These are phyloP conservation scores for Cantharis nigra DNA, from an alignment of 2,888 invertebrate species.

Conservation along the genomic window DNA sequence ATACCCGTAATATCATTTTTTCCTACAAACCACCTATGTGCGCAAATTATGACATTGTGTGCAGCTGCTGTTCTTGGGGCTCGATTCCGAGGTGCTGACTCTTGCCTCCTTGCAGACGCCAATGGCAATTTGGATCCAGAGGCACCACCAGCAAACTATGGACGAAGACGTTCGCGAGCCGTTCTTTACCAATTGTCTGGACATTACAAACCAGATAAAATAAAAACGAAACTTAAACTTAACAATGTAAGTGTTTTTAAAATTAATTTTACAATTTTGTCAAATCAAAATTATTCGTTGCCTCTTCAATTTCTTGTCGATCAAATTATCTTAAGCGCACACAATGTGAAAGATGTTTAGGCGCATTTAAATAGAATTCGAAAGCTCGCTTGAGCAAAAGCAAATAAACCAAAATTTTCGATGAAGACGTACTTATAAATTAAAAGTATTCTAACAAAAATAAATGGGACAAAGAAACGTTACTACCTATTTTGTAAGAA, in stretches of 20 bases:
- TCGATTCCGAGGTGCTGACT: slow-evolving; percentile 79
- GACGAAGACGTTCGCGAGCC: slow-evolving; percentile 88
- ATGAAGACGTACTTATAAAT: neutral
- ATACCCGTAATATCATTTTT: neutral
- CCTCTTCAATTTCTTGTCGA: neutral
- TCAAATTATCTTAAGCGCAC: neutral
- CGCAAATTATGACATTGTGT: slow-evolving; percentile 41
- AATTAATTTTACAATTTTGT: neutral
- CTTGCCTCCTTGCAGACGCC: slow-evolving; percentile 78
- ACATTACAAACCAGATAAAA: slow-evolving; percentile 93
- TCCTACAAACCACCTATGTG: slow-evolving; percentile 12
- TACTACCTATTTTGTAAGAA: neutral
- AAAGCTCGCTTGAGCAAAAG: neutral
- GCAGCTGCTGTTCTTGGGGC: slow-evolving; percentile 81
- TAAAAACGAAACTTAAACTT: slow-evolving; percentile 90
- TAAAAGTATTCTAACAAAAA: neutral
- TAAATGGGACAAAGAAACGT: neutral
- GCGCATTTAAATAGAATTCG: neutral
- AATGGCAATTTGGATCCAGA: slow-evolving; percentile 80
- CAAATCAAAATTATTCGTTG: neutral
- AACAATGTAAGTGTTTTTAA: slow-evolving; percentile 80
- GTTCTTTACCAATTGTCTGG: slow-evolving; percentile 96
- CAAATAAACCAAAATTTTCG: neutral
- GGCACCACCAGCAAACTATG: slow-evolving; percentile 81
- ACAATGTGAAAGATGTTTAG: neutral